phyloP scores from a whole-genome alignment of 2,113 vertebrate genomes.

The Panthera leo region DNA sequence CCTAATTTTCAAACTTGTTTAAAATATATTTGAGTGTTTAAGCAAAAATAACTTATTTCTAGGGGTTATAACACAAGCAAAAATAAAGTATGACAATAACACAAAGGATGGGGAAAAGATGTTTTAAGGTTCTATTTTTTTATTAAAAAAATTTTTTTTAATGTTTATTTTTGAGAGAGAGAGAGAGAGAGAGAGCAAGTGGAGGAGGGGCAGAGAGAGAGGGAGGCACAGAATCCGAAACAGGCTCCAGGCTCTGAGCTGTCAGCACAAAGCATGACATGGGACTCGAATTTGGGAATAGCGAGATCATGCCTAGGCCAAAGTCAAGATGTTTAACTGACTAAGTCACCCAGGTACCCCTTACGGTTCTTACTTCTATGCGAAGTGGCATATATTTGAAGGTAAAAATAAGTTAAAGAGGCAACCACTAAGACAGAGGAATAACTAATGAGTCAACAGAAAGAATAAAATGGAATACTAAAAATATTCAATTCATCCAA shows the following conservation, averaged over 20 bases:
- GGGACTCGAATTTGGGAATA: too few relatives aligned
- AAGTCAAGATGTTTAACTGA: too few relatives aligned
- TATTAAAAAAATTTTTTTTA: too few relatives aligned
- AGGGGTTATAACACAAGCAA: not conserved
- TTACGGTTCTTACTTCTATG: not conserved
- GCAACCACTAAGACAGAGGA: not conserved
- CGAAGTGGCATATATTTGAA: not conserved
- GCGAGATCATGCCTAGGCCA: too few relatives aligned
- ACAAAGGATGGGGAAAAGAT: not conserved
- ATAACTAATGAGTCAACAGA: not conserved
- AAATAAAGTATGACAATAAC: not conserved
- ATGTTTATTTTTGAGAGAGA: too few relatives aligned
- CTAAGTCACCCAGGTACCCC: too few relatives aligned
- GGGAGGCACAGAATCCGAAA: too few relatives aligned
- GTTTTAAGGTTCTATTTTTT: not conserved
- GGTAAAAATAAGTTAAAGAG: not conserved
- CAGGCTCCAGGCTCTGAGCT: too few relatives aligned
- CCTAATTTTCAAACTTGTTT: not conserved
- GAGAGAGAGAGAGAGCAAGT: too few relatives aligned
- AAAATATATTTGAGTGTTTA: not conserved
- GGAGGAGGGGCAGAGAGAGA: too few relatives aligned
- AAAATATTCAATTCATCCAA: not conserved
- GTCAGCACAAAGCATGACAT: too few relatives aligned
- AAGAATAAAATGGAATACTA: not conserved
- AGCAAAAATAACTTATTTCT: not conserved